Evolutionary conservation across 2,113 vertebrate species (phyloP).

Genomic region (Balaeniceps rex): DNA sequence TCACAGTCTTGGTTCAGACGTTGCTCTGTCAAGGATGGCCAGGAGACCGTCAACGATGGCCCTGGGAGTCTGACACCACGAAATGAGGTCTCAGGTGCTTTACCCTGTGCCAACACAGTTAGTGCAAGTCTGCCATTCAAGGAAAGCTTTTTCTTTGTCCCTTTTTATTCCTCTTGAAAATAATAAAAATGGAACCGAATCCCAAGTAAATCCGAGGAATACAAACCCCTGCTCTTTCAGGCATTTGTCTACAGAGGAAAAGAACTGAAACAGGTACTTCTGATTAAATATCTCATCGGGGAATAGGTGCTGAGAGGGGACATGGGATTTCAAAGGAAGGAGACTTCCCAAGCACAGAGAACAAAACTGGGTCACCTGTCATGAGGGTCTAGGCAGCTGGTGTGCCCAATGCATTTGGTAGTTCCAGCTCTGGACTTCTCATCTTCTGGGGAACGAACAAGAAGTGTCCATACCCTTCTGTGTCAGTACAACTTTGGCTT

Average conservation of each 20-base stretch:
- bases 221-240: not conserved
- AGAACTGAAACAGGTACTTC: not conserved
- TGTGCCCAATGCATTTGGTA: not conserved
- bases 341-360: not conserved
- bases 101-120: not conserved
- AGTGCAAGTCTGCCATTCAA: not conserved
- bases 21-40: not conserved
- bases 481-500: not conserved
- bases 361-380: not conserved
- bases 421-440: not conserved
- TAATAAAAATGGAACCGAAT: not conserved
- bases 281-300: not conserved
- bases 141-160: not conserved
- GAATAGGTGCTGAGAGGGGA: not conserved
- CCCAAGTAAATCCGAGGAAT: not conserved
- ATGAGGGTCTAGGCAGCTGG: fast-evolving
- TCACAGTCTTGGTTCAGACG: not conserved
- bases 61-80: not conserved
- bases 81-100: not conserved
- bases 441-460: not conserved
- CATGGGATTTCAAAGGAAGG: not conserved
- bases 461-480: not conserved
- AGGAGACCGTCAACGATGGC: not conserved
- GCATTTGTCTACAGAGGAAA: not conserved
- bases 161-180: not conserved